These are phyloP conservation scores for Galemys pyrenaicus DNA, from an alignment of 2,113 vertebrate species.

Conservation along the genomic window DNA sequence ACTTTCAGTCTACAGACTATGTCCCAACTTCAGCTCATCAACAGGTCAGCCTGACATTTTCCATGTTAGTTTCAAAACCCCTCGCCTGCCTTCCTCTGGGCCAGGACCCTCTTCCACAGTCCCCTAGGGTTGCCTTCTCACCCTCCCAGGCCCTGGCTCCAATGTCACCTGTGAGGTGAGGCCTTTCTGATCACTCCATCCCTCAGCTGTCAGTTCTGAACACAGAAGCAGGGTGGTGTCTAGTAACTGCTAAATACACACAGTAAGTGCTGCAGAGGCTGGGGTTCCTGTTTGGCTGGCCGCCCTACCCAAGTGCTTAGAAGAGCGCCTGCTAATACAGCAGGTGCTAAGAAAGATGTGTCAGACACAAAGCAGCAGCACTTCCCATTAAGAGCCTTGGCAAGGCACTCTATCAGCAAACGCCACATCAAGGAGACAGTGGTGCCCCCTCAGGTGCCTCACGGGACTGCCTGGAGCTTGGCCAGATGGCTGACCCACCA, in stretches of 20 bases:
- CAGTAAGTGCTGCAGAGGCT: background rate
- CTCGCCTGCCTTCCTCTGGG: background rate
- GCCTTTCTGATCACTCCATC: background rate
- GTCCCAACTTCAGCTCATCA: too few species aligned
- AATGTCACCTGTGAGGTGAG: background rate
- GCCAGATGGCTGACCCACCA: background rate
- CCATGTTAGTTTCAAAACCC: background rate
- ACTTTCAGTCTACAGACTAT: too few species aligned
- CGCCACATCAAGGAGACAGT: too few species aligned
- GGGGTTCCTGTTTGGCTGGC: background rate
- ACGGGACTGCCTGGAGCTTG: background rate
- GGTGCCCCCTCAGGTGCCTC: background rate
- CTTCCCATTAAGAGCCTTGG: too few species aligned
- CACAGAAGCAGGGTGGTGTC: background rate
- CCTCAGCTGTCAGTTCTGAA: background rate
- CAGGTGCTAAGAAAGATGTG: background rate
- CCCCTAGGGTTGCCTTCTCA: background rate
- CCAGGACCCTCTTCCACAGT: background rate
- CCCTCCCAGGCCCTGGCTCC: background rate
- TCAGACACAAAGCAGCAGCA: background rate
- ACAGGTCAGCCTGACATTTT: too few species aligned
- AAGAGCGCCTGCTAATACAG: background rate
- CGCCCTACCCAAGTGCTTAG: too few species aligned
- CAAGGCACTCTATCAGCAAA: too few species aligned
- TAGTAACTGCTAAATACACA: too few species aligned